Evolutionary conservation across 2,113 vertebrate species (phyloP).

Genomic region (Caracal caracal): DNA sequence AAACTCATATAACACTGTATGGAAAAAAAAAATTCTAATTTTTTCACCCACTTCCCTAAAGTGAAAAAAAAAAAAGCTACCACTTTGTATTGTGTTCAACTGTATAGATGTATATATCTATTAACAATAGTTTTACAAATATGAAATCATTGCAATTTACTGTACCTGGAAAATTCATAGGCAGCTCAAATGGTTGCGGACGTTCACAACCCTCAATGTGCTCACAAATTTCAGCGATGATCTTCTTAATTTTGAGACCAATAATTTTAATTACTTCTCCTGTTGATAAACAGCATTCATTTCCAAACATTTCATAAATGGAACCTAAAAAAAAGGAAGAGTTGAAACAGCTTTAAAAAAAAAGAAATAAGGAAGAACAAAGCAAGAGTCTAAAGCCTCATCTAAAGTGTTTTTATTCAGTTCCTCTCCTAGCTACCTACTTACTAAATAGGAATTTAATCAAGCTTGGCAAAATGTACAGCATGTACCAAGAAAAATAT

Average conservation of each 20-base stretch:
- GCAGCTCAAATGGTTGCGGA: constrained; percentile 84
- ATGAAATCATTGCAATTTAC: constrained; percentile 6
- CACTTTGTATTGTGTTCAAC: neutral
- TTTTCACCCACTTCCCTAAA: neutral
- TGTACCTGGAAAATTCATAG: constrained; percentile 90
- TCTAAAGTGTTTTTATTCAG: neutral
- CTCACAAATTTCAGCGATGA: constrained; percentile 85
- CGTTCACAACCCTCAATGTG: constrained; percentile 69
- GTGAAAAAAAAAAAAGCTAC: neutral
- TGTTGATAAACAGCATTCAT: constrained; percentile 89
- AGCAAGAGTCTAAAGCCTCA: neutral
- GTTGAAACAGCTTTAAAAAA: constrained; percentile 35
- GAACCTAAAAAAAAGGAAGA: constrained; percentile 84
- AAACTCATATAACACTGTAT: neutral
- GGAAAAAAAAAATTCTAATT: neutral
- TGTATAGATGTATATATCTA: neutral
- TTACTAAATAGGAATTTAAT: constrained; percentile 46
- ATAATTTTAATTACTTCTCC: constrained; percentile 92
- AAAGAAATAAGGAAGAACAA: constrained; percentile 21
- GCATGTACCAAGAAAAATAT: neutral
- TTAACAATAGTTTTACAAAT: constrained; percentile 17
- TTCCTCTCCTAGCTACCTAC: neutral
- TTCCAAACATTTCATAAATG: constrained; percentile 89
- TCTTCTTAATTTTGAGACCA: constrained; percentile 88
- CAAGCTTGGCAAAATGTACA: constrained; percentile 43